Conservation (phyloP, 2,113 vertebrate genomes). For the Cyphomyrus plagiostoma region DNA sequence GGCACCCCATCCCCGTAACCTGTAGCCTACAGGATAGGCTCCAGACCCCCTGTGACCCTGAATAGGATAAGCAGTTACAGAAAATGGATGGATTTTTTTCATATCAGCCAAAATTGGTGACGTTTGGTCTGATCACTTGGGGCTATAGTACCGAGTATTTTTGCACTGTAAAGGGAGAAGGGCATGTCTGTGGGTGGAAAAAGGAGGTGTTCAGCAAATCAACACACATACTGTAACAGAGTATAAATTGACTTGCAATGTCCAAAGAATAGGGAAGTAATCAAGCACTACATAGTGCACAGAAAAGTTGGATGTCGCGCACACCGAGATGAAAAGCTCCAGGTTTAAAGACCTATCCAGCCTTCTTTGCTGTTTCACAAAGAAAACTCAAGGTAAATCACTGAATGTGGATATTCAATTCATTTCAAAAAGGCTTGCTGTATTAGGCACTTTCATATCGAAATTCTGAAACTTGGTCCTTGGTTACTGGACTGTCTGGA, state of each 20-base stretch:
- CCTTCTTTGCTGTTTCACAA: not conserved
- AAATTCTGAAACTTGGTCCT: not conserved
- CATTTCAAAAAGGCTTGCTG: not conserved
- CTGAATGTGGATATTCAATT: not conserved
- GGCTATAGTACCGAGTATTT: not conserved
- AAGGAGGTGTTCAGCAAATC: not conserved
- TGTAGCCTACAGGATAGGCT: not conserved
- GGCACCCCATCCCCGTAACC: not conserved
- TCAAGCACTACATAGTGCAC: not conserved
- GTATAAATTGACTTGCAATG: not conserved
- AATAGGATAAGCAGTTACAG: not conserved
- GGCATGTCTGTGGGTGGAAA: not conserved
- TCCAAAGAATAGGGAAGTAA: not conserved
- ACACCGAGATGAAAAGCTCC: not conserved
- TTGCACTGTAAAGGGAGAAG: not conserved
- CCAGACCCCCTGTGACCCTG: not conserved
- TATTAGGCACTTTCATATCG: not conserved
- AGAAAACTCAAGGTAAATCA: not conserved
- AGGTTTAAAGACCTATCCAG: not conserved
- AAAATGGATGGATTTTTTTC: not conserved
- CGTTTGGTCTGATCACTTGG: not conserved
- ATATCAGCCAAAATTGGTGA: not conserved
- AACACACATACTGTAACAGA: not conserved
- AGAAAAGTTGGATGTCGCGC: not conserved
- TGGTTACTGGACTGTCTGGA: not conserved